Evolutionary conservation across 2,888 invertebrate genomes (phyloP).

Genomic region (Nephrotoma flavescens): DNA sequence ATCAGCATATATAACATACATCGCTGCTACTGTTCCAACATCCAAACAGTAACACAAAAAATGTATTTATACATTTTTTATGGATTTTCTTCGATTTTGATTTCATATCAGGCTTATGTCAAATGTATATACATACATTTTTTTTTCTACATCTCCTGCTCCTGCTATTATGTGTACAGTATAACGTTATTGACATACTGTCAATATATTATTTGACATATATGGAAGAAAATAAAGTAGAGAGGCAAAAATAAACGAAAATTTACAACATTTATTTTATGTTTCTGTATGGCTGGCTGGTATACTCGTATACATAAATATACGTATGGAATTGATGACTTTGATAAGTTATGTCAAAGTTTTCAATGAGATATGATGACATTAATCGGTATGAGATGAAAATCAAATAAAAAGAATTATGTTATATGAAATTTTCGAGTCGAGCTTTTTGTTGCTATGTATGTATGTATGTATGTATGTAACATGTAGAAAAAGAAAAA

Average conservation of each 20-base stretch:
- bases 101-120: not conserved
- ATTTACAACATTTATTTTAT: not conserved
- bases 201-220: conserved; percentile 4
- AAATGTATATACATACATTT: not conserved
- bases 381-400: not conserved
- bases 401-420: not conserved
- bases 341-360: not conserved
- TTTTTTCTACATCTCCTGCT: not conserved
- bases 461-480: too few relatives aligned
- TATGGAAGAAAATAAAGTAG: conserved; percentile 1
- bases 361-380: not conserved
- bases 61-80: not conserved
- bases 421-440: not conserved
- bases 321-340: not conserved
- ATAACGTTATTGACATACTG: conserved; percentile 5
- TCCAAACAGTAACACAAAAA: not conserved
- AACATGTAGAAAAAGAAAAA: not conserved
- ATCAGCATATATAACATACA: not conserved
- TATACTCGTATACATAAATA: not conserved
- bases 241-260: not conserved
- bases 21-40: not conserved
- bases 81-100: not conserved
- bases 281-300: not conserved
- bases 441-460: not conserved
- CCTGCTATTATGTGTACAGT: not conserved